Conservation (phyloP, 2,797 vertebrate species). For the Oreochromis grahami region DNA sequence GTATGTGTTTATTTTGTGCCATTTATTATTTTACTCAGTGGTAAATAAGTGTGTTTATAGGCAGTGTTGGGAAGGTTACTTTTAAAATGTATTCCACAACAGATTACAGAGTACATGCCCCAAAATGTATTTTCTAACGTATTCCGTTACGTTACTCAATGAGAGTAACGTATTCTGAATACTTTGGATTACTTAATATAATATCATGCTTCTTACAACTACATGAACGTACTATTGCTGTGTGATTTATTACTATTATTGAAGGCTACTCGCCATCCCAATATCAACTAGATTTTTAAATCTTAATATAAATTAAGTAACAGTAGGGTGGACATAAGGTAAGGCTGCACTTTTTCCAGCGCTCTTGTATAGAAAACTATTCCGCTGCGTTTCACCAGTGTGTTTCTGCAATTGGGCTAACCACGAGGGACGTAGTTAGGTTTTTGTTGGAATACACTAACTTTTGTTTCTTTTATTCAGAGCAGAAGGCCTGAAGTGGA, state of each 20-base stretch:
- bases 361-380: background rate
- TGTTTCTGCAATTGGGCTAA: too few species aligned
- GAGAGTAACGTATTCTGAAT: background rate
- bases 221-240: fast-evolving
- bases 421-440: too few species aligned
- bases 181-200: background rate
- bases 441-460: too few species aligned
- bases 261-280: background rate
- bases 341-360: background rate
- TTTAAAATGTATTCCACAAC: background rate
- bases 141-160: background rate
- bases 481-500: too few species aligned
- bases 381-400: background rate
- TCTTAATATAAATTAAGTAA: background rate
- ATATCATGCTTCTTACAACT: background rate
- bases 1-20: background rate
- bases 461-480: too few species aligned
- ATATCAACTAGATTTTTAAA: background rate
- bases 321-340: background rate
- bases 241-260: background rate
- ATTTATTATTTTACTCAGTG: background rate
- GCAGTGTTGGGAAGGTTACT: background rate
- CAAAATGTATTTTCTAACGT: fast-evolving
- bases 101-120: background rate
- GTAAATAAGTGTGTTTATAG: background rate